Evolutionary conservation across 2,888 invertebrate species (phyloP).

Genomic region (Dysmachus trigonus): DNA sequence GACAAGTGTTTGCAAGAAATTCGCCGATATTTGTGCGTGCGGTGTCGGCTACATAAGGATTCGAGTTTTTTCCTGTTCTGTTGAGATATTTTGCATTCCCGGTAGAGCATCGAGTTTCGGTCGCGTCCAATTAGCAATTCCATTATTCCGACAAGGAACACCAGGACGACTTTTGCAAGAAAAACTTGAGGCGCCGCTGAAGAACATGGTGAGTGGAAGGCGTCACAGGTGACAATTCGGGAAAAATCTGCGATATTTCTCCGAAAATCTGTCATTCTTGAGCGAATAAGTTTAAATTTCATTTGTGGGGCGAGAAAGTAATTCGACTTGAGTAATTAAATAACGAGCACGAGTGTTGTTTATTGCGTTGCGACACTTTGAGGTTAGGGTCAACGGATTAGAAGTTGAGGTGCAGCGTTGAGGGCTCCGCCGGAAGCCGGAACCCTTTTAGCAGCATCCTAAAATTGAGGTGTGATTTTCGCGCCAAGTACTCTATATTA

Average conservation of each 20-base stretch:
- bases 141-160: not conserved
- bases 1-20: not conserved
- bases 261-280: not conserved
- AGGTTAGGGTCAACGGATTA: not conserved
- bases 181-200: not conserved
- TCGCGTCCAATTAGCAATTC: not conserved
- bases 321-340: not conserved
- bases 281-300: not conserved
- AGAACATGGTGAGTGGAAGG: not conserved
- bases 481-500: not conserved
- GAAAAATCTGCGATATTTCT: not conserved
- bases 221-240: not conserved
- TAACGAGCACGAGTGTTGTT: not conserved
- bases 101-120: not conserved
- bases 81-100: not conserved
- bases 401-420: not conserved
- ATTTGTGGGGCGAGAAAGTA: not conserved
- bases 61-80: not conserved
- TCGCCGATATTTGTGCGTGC: slow-evolving; percentile 8
- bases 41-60: not conserved
- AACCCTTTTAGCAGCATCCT: not conserved
- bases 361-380: not conserved
- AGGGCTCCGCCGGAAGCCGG: not conserved
- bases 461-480: not conserved
- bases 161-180: not conserved